A percentile compares a stretch with the other conserved stretches of the same genome.
These are phyloP conservation scores for Falcunculus frontatus DNA, from an alignment of 2,113 vertebrate species.

Conservation along the genomic window DNA sequence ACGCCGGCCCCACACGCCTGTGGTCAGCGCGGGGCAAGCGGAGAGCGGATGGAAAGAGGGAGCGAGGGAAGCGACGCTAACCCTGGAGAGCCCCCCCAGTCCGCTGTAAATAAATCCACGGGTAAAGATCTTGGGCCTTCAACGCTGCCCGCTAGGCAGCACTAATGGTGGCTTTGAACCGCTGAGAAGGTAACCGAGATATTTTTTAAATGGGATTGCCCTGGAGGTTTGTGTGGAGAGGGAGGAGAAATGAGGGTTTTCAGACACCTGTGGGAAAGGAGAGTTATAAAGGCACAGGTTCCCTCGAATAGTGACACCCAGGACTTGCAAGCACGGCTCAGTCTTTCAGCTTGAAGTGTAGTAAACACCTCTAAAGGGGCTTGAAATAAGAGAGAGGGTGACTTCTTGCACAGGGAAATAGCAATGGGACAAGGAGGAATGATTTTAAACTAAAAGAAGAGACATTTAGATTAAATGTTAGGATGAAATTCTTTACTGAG, in stretches of 20 bases:
- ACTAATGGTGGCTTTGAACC: not conserved
- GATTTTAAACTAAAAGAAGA: not conserved
- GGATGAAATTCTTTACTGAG: not conserved
- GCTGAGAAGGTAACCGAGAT: not conserved
- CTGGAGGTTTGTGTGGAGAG: not conserved
- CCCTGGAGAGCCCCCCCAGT: fast-evolving
- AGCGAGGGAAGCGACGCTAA: no score
- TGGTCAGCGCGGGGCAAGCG: not conserved
- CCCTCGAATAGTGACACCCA: no score
- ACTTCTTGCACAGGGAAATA: not conserved
- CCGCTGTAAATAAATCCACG: not conserved
- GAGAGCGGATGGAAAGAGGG: no score
- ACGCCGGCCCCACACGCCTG: fast-evolving
- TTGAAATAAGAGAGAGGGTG: not conserved
- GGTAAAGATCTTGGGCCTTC: not conserved
- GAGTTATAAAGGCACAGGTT: fast-evolving
- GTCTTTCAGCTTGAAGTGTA: not conserved
- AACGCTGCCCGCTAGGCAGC: not conserved
- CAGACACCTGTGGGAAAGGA: not conserved
- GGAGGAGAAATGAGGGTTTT: not conserved
- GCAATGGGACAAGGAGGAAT: not conserved
- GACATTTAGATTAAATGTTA: not conserved
- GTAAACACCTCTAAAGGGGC: not conserved
- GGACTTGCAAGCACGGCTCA: not conserved
- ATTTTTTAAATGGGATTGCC: not conserved